Evolutionary conservation across 2,797 vertebrate species (phyloP), one percentile per base, ranked within the genome.

Genomic region (Gadopsis bispinosus): DNA sequence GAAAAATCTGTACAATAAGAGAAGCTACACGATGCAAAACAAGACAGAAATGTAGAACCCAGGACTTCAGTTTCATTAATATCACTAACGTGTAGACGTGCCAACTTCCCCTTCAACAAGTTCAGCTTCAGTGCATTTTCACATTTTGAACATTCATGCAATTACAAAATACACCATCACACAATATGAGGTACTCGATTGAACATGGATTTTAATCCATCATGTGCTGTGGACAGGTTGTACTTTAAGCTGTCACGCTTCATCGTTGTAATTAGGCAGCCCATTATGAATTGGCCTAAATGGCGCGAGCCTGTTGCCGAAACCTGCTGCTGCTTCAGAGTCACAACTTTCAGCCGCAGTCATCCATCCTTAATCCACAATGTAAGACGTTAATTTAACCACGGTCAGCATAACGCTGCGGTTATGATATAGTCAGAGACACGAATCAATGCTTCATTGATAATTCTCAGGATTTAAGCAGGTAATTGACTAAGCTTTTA

Each of bases 181-280:
- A 17, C 31, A 70, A 54, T 11, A 54, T 0, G 0, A 47, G 51
- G 35, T 31, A 1, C 29, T 66, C 13, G 47, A 47, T 77, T 67
- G 35, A 74, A 65, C 12, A 0, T 7, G 29, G 43, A 43, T 63
- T 60, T 64, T 43, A 71, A 65, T 65, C 67, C 70, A 51, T 45
- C 31, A 14, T 7, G 50, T 54, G 29, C 55, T 12, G 62, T 39
- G 33, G 59, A 33, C 75, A 81, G 73, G 75, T 50, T 62, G 69
- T 51, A 22, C 63, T 79, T 62, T 69, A 69, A 80, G 55, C 73
- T 19, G 70, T 72, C 69, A 68, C 29, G 17, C 75, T 64, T 75
- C 51, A 41, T 12, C 54, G 37, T 64, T 13, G 60, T 77, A 69
- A 80, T 83, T 60, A 77, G 20, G 8, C 1, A 6, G n/a, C 12